A percentile compares a stretch with the other conserved stretches of the same genome.
phyloP scores from a whole-genome alignment of 2,113 vertebrate genomes.

The Carlito syrichta region DNA sequence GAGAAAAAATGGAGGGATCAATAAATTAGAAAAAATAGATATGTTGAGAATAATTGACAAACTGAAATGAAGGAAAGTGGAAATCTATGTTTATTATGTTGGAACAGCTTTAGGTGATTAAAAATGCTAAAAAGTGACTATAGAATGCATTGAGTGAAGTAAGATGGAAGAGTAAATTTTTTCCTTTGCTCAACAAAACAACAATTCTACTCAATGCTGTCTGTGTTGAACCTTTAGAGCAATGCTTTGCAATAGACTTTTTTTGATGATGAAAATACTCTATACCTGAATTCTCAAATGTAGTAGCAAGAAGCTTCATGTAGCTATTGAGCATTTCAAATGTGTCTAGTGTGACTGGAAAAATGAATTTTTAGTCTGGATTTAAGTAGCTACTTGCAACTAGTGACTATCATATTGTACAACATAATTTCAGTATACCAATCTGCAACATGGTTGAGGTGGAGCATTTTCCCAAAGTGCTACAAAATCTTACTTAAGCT shows the following conservation, averaged over 20 bases:
- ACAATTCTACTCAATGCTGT: background rate
- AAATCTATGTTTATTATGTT: background rate
- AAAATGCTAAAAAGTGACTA: background rate
- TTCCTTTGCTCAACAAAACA: background rate
- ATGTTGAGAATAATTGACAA: background rate
- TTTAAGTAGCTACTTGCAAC: background rate
- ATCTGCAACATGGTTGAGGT: background rate
- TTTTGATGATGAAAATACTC: background rate
- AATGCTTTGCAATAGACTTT: background rate
- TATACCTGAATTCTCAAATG: background rate
- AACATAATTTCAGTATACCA: background rate
- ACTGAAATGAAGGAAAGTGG: background rate
- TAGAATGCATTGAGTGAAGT: background rate
- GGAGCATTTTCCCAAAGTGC: background rate
- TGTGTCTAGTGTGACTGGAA: background rate
- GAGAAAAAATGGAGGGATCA: background rate
- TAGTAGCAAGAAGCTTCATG: background rate
- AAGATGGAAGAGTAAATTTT: background rate
- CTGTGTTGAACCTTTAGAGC: background rate
- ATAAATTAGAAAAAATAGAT: background rate
- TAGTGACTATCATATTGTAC: background rate
- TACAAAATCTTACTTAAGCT: background rate
- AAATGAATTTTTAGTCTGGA: background rate
- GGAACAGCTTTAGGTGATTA: background rate
- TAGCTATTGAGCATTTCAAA: background rate